phyloP scores from a whole-genome alignment of 2,113 vertebrate species.

The Rutilus rutilus region DNA sequence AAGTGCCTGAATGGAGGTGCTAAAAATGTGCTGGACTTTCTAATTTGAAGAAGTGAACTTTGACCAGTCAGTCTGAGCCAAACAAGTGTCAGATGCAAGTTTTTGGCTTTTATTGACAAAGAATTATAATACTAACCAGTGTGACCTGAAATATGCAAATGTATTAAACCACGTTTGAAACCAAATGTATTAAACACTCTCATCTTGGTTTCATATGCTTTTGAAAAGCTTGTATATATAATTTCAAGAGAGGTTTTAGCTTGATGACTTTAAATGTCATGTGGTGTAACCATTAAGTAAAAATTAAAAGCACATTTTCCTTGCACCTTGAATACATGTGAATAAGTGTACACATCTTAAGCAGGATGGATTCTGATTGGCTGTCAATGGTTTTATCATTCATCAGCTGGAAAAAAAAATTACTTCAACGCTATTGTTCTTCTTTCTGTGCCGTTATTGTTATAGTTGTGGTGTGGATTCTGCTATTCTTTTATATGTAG shows the following conservation, averaged over 20 bases:
- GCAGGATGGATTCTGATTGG: too few species aligned
- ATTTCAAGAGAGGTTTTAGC: not conserved
- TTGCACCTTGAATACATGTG: not conserved
- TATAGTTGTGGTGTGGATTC: too few species aligned
- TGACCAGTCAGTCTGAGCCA: constrained; percentile 26
- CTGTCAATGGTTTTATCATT: too few species aligned
- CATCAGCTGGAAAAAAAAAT: too few species aligned
- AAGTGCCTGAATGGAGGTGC: constrained; percentile 36
- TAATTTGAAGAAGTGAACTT: constrained; percentile 36
- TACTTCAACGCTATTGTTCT: too few species aligned
- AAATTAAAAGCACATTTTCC: not conserved
- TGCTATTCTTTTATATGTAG: too few species aligned
- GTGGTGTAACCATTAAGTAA: not conserved
- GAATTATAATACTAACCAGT: not conserved
- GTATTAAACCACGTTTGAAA: not conserved
- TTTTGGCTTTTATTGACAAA: not conserved
- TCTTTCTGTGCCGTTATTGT: too few species aligned
- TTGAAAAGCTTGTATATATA: not conserved
- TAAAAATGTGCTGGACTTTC: constrained; percentile 53
- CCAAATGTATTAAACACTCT: not conserved
- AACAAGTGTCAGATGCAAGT: not conserved
- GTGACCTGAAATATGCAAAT: not conserved
- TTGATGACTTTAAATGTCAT: not conserved
- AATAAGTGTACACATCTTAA: not conserved
- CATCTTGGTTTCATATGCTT: not conserved